Base-by-base conservation (phyloP, 1,140 invertebrate species). In the Diabrotica undecimpunctata region DNA sequence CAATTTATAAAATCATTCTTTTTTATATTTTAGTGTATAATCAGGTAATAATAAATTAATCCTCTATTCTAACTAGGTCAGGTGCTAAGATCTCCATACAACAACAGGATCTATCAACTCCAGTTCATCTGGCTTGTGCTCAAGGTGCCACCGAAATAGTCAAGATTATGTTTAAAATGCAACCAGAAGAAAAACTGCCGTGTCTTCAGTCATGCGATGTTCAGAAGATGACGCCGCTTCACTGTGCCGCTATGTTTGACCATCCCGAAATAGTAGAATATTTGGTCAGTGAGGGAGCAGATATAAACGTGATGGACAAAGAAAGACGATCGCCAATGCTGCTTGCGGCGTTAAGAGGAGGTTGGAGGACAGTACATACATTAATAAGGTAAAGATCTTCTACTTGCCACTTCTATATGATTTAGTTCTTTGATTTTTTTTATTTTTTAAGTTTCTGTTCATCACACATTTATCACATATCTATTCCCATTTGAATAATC, bases 191-290 rank as follows among this genome's bases (percentile, higher is more conserved):
- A 74, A 91, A 91, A 75, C 70, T 78, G 9, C 78, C 84, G 6
- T 87, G 90, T 74, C 77, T 95, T 5, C 81, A 81, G 39, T 89
- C 87, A 2, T 86, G 85, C 41, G 93, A 96, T 74, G 85, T 90
- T 0, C 90, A 94, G 74, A 77, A 77, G 69, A 94, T 94, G 92
- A 94, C 92, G 0, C 93, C 93, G 0, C 79, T 96, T 7, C 93
- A 96, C 76, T 92, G 90, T 73, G 93, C 93, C 0, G 90, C 92
- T 3, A 92, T 95, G 88, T 95, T 95, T 69, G 90, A 96, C 78
- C 91, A 95, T 77, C 85, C 86, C 0, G 86, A 90, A 60, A 89
- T 95, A 11, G 91, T 92, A 0, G 86, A 89, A 59, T 95, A 86
- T 79, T 79, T 96, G 4, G 81, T 94, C 2, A 72, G 80, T n/a